These are phyloP conservation scores for Dyspetes luteomarginatus DNA, from an alignment of 2,888 invertebrate species.

Conservation along the genomic window DNA sequence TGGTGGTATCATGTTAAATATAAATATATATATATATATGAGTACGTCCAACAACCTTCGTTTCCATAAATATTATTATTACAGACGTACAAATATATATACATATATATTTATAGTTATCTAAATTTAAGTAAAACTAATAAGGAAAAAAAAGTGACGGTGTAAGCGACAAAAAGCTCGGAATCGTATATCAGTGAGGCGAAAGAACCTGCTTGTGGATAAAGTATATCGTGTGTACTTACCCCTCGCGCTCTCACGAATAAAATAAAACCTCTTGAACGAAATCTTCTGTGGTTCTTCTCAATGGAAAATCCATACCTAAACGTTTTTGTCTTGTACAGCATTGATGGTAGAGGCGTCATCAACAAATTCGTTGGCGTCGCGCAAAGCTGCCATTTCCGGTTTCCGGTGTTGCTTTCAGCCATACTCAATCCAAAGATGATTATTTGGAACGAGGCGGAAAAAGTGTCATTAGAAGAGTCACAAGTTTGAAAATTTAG, in stretches of 20 bases:
- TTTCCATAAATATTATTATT: slow-evolving; percentile 63
- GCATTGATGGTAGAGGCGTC: too few relatives aligned
- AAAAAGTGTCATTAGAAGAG: too few relatives aligned
- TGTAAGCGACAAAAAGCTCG: slow-evolving; percentile 31
- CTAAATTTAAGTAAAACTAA: slow-evolving; percentile 59
- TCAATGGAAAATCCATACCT: too few relatives aligned
- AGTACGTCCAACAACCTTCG: slow-evolving; percentile 61
- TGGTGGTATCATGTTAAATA: slow-evolving; percentile 59
- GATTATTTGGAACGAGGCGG: too few relatives aligned
- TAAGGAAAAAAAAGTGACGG: slow-evolving; percentile 28
- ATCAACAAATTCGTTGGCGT: too few relatives aligned
- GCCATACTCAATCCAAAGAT: too few relatives aligned
- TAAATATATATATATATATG: too few relatives aligned
- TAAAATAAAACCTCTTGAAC: slow-evolving; percentile 57
- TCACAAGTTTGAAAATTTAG: too few relatives aligned
- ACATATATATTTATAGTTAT: slow-evolving; percentile 62
- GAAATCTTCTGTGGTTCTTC: neutral
- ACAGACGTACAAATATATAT: slow-evolving; percentile 49
- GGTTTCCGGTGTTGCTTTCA: too few relatives aligned
- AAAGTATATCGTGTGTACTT: slow-evolving; percentile 63
- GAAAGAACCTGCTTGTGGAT: slow-evolving; percentile 54
- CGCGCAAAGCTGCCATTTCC: too few relatives aligned
- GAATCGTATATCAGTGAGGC: slow-evolving; percentile 42
- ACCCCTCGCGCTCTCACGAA: slow-evolving; percentile 62
- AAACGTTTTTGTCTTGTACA: too few relatives aligned